Conservation (phyloP, 2,797 vertebrate genomes). For the Carcharodon carcharias region DNA sequence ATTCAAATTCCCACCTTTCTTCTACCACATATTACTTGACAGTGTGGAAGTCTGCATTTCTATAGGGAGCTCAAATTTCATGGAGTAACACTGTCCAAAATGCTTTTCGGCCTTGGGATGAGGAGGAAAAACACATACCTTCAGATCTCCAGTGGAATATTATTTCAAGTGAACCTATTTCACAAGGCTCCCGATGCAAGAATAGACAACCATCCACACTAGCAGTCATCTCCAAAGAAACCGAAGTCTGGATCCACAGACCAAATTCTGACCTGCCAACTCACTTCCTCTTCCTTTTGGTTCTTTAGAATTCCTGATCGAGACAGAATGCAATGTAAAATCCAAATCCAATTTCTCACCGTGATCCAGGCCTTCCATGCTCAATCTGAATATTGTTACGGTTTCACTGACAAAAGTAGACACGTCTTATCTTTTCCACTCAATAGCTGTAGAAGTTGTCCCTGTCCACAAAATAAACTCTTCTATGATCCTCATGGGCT, state of each 20-base stretch:
- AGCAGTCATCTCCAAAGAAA: not conserved
- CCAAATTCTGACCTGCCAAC: not conserved
- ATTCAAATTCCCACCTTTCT: not conserved
- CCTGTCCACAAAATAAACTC: not conserved
- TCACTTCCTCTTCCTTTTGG: not conserved
- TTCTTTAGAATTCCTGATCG: not conserved
- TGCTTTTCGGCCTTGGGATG: not conserved
- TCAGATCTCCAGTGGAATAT: not conserved
- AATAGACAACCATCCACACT: not conserved
- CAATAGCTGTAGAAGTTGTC: not conserved
- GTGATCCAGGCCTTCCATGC: not conserved
- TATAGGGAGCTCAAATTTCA: not conserved
- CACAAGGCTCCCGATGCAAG: not conserved
- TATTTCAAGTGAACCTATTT: not conserved
- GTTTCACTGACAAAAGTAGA: not conserved
- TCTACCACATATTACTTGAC: not conserved
- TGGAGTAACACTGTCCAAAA: not conserved
- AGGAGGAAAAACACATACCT: not conserved
- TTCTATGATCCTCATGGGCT: not conserved
- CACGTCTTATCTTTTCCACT: not conserved
- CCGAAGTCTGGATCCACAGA: not conserved
- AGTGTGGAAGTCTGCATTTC: not conserved
- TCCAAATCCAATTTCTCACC: not conserved
- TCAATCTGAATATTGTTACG: not conserved
- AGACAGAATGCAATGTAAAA: not conserved